Evolutionary conservation across 2,113 vertebrate species (phyloP).

Genomic region (Melanocharis versteri): DNA sequence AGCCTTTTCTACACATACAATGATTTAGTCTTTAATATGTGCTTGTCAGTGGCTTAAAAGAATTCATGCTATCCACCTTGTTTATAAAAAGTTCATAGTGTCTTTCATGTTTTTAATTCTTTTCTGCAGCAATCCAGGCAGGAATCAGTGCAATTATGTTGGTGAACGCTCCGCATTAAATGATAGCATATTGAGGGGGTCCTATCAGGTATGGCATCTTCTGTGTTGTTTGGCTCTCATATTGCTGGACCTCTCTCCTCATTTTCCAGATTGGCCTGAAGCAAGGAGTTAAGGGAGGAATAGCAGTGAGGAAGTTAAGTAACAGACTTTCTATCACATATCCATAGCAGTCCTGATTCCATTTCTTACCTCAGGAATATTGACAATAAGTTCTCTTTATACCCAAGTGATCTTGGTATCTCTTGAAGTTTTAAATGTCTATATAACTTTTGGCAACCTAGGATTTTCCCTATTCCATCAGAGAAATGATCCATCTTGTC

Average conservation of each 20-base stretch:
- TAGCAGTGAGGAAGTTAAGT: neutral
- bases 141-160: conserved; percentile 11
- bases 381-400: neutral
- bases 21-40: neutral
- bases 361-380: neutral
- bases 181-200: conserved; percentile 46
- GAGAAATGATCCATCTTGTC: neutral
- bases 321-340: neutral
- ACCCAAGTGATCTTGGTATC: neutral
- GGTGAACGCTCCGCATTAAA: neutral
- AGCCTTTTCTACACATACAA: neutral
- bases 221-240: neutral
- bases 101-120: neutral
- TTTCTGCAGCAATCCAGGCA: neutral
- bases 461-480: neutral
- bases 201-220: conserved; percentile 64
- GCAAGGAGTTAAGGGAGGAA: neutral
- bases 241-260: neutral
- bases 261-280: neutral
- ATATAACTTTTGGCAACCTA: neutral
- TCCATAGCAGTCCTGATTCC: neutral
- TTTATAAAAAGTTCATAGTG: neutral
- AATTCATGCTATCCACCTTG: neutral
- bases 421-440: neutral
- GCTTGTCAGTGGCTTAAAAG: neutral